phyloP scores from a whole-genome alignment of 2,113 vertebrate genomes.

The Gallinago media region DNA sequence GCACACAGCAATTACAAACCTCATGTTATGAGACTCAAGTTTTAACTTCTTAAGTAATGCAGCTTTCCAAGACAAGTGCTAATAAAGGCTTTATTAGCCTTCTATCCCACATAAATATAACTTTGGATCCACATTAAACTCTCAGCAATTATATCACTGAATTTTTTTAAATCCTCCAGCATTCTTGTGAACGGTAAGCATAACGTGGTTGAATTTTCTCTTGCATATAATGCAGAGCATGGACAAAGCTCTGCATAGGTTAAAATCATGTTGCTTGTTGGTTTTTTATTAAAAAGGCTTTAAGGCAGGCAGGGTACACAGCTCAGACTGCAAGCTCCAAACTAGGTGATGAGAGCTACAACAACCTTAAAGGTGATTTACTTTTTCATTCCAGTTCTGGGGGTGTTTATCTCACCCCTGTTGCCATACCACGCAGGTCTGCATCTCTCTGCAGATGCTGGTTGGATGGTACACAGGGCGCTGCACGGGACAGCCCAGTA shows the following conservation, averaged over 20 bases:
- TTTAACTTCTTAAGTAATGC: not conserved
- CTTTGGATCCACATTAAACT: not conserved
- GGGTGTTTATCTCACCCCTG: not conserved
- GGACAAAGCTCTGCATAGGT: not conserved
- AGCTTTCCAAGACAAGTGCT: not conserved
- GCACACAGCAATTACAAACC: not conserved
- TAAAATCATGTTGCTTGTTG: not conserved
- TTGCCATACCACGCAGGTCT: rapidly evolving
- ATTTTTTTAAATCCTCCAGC: not conserved
- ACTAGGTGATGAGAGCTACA: not conserved
- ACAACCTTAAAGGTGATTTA: not conserved
- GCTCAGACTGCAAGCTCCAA: not conserved
- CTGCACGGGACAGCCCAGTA: not conserved
- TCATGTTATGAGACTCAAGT: not conserved
- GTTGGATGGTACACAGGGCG: rapidly evolving
- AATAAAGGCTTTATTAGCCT: not conserved
- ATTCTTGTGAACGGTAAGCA: not conserved
- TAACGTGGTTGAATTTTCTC: not conserved
- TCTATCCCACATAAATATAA: not conserved
- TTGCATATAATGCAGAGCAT: not conserved
- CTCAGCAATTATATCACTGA: not conserved
- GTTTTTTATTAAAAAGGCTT: not conserved
- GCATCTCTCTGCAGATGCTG: not conserved
- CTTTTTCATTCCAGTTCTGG: not conserved
- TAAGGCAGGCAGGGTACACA: not conserved